Base-by-base conservation (phyloP, 1,140 invertebrate genomes). In the Ceratina japonica region DNA sequence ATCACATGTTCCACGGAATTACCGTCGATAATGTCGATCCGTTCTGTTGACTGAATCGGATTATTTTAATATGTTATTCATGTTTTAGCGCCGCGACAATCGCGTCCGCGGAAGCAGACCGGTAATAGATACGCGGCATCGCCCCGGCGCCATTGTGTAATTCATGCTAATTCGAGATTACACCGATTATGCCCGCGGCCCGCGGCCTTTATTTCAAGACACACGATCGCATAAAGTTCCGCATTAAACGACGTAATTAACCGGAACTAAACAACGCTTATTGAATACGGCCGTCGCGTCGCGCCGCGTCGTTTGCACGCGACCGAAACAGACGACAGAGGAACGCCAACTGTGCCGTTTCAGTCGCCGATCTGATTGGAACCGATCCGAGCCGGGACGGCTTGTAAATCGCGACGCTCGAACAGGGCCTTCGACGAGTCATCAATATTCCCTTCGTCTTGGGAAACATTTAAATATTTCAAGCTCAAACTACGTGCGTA, bases 121-220 rank as follows among this genome's bases (percentile, higher is more conserved):
- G 66, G 66, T 64, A 83, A 63, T 76, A 84, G 68, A 75, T 80
- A 61, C 58, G 3, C 15, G 69, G 37, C 58, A 73, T 73, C 64
- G 79, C 31, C 54, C 37, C 37, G n/a, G n/a, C 5, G 37, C 37
- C 10, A 44, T 73, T 66, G 58, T 52, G 49, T 80, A 83, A 80
- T 83, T 84, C 63, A 84, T 80, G 82, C 63, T 84, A 84, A 84
- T 80, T 80, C 69, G 82, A 83, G 72, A 80, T 80, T 84, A 83
- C 24, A 49, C n/a, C 68, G 66, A 63, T 79, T 82, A 69, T 51
- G 54, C 24, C 49, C 63, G 51, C 51, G 58, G 18, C n/a, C n/a
- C n/a, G n/a, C 37, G 54, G 3, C 27, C 61, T 80, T 72, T 79
- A 76, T 80, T 76, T 51, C 56, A 62, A 73, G 63, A 51, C 75